These are phyloP conservation scores for Rhynchonycteris naso DNA, from an alignment of 2,797 vertebrate species.

Conservation along the genomic window DNA sequence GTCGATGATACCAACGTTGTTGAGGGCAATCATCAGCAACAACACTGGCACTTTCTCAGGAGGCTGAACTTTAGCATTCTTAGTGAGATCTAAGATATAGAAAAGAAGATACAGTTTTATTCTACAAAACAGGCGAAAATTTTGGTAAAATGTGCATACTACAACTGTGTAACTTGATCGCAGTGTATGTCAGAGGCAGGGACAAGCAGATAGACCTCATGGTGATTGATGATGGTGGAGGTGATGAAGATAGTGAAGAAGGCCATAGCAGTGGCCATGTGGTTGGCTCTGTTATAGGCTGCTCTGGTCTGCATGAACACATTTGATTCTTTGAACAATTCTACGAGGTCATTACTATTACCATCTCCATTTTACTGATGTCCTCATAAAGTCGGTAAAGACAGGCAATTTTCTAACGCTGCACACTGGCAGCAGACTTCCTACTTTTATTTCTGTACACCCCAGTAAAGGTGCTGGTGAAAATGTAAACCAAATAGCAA, in stretches of 20 bases:
- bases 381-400: background rate
- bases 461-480: background rate
- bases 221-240: background rate
- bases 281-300: background rate
- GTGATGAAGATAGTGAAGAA: background rate
- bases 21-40: background rate
- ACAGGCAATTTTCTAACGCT: background rate
- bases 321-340: background rate
- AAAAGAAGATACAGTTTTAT: background rate
- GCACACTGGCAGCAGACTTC: background rate
- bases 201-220: background rate
- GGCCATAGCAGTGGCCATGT: no score
- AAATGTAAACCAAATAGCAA: background rate
- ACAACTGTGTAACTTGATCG: constrained; percentile 33
- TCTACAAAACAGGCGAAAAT: background rate
- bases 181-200: background rate
- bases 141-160: background rate
- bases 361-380: background rate
- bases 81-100: background rate
- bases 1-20: background rate
- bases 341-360: background rate
- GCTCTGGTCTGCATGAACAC: fast-evolving
- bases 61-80: constrained; percentile 46
- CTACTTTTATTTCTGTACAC: constrained; percentile 46
- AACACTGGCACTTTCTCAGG: background rate